Percentiles rank a stretch among this genome's conserved stretches.
Evolutionary conservation across 2,888 invertebrate species (phyloP).

Genomic region (Agrenia bidenticulata): DNA sequence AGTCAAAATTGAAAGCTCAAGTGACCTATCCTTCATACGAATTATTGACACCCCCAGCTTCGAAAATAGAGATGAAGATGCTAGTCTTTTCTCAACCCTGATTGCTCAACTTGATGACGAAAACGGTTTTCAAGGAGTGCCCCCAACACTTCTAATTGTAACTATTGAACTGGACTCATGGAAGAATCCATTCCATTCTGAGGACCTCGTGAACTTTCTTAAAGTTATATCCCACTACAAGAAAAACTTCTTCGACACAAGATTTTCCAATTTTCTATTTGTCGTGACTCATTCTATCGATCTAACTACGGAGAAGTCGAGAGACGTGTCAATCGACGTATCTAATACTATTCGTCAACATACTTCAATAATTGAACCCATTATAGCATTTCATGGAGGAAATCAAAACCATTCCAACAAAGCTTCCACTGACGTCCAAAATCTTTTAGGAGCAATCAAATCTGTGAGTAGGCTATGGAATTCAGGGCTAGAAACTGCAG

Average conservation of each 20-base stretch:
- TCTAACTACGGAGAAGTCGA: not conserved
- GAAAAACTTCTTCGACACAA: conserved; percentile 26
- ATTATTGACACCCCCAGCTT: conserved; percentile 42
- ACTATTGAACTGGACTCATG: conserved; percentile 25
- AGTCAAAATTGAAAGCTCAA: conserved; percentile 32
- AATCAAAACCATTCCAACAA: not conserved
- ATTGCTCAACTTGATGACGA: conserved; percentile 28
- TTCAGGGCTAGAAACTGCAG: not conserved
- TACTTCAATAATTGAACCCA: conserved; percentile 9
- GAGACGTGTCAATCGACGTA: not conserved
- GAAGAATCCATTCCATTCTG: conserved; percentile 18
- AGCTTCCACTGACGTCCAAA: not conserved
- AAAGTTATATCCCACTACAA: conserved; percentile 35
- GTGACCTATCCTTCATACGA: conserved; percentile 24
- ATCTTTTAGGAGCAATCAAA: not conserved
- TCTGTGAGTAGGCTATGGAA: no score
- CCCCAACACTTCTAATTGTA: conserved; percentile 34
- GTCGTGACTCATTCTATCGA: conserved; percentile 32
- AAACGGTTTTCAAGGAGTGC: conserved; percentile 33
- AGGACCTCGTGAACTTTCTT: conserved; percentile 33
- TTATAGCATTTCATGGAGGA: not conserved
- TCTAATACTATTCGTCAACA: conserved; percentile 32
- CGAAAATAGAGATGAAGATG: conserved; percentile 25
- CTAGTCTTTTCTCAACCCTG: conserved; percentile 29
- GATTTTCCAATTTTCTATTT: conserved; percentile 37